These are phyloP conservation scores for Phaedon cochleariae DNA, from an alignment of 2,888 invertebrate genomes.

Conservation along the genomic window DNA sequence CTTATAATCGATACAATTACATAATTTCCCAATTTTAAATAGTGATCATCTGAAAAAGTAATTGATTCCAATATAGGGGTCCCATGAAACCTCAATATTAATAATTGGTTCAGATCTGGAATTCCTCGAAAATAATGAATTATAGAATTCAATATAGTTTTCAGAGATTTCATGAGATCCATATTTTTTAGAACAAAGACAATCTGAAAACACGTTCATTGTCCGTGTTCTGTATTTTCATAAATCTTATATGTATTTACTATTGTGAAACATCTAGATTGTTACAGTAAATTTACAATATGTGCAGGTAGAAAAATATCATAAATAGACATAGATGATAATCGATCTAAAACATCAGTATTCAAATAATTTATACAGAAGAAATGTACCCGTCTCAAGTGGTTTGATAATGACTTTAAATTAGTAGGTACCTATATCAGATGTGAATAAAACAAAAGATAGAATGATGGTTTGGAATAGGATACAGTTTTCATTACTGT, in stretches of 20 bases:
- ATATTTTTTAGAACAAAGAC: constrained; percentile 23
- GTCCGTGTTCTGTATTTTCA: constrained; percentile 12
- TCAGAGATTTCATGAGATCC: not conserved
- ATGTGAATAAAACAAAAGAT: too few relatives aligned
- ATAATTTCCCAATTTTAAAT: constrained; percentile 17
- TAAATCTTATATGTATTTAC: constrained; percentile 10
- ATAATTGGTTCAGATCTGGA: too few relatives aligned
- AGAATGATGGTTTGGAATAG: too few relatives aligned
- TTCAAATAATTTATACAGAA: too few relatives aligned
- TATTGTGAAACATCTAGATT: constrained; percentile 40
- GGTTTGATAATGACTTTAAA: too few relatives aligned
- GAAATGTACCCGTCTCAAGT: not conserved
- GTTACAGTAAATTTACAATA: constrained; percentile 53
- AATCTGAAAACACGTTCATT: not conserved
- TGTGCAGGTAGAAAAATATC: constrained; percentile 64
- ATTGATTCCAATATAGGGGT: too few relatives aligned
- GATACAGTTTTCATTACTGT: too few relatives aligned
- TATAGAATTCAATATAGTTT: not conserved
- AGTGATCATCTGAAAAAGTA: not conserved
- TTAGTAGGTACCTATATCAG: too few relatives aligned
- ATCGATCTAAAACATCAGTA: not conserved
- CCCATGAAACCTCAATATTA: too few relatives aligned
- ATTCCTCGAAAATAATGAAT: too few relatives aligned
- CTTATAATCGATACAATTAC: constrained; percentile 36
- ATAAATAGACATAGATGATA: constrained; percentile 47